A percentile compares a stretch with the other conserved stretches of the same genome.
Evolutionary conservation across 1,140 invertebrate genomes (phyloP).

Genomic region (Littorina saxatilis): DNA sequence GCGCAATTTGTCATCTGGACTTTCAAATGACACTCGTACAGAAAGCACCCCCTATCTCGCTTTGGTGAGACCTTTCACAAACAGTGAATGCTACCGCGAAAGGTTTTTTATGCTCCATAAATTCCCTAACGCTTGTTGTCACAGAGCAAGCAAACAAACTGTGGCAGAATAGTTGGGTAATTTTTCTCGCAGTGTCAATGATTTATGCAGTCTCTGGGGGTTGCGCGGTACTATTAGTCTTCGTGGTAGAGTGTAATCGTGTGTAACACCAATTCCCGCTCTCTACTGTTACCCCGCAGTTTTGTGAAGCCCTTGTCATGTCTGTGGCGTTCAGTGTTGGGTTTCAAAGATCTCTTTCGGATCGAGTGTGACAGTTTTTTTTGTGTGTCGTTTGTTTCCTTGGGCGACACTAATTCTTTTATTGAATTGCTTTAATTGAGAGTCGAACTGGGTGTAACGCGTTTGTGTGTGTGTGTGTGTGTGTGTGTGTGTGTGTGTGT

Average conservation of each 20-base stretch:
- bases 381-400: slow-evolving; percentile 14
- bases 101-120: too few relatives aligned
- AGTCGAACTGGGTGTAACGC: not conserved
- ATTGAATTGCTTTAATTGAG: not conserved
- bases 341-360: not conserved
- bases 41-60: too few relatives aligned
- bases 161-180: not conserved
- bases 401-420: not conserved
- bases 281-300: too few relatives aligned
- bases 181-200: not conserved
- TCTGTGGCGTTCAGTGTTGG: not conserved
- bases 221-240: not conserved
- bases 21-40: too few relatives aligned
- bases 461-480: not conserved
- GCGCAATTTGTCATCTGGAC: too few relatives aligned
- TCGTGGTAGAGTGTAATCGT: not conserved
- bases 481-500: slow-evolving; percentile 7
- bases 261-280: not conserved
- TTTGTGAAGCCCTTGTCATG: not conserved
- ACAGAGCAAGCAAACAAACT: too few relatives aligned
- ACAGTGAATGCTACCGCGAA: too few relatives aligned
- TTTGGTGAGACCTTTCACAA: too few relatives aligned
- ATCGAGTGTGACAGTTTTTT: not conserved
- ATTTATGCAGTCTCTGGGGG: not conserved
- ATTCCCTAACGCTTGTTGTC: too few relatives aligned